Base-by-base conservation (phyloP, 2,797 vertebrate genomes). In the Sebastolobus alascanus region DNA sequence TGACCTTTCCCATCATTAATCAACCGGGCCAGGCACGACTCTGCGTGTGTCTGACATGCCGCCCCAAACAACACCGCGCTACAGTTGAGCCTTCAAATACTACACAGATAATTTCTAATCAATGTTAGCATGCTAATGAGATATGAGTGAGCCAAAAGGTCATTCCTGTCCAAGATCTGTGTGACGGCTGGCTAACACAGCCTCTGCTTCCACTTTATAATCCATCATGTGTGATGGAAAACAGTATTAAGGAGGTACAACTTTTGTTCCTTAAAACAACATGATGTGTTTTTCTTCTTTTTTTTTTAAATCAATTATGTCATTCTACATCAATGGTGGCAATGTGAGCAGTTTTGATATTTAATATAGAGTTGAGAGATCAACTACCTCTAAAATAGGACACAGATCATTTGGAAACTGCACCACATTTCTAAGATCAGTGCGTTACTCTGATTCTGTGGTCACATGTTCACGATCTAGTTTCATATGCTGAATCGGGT, bases 1-100 rank as follows among this genome's bases (percentile, higher is more conserved):
- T 89, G 80, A 87, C 87, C 90, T 93, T 92, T 92, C 87, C 89
- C 87, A 90, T 91, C 91, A 91, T 94, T 91, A 93, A 91, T 94
- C 89, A 93, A 61, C 13, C n/a, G 14, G 66, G 35, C 80, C 89
- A 85, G 89, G 58, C 77, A 60, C 27, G 8, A 76, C 71, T 80
- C 75, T 58, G 74, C 18, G 18, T 87, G 85, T 29, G 81, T 40
- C 87, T 88, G 89, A 91, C 89, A 90, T 58, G 76, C 40, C 1
- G 33, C 74, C 81, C 73, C 70, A 86, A 88, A 92, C 86, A 87
- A 80, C 84, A 84, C 68, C 75, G n/a, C 59, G 33, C 77, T 55
- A 76, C 78, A 84, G 66, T 70, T 80, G 70, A 87, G 84, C 83
- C 73, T 84, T 80, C 68, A 61, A 78, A 91, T 87, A 84, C 83